These are phyloP conservation scores for Donacobius atricapilla DNA, from an alignment of 2,113 vertebrate species.

Conservation along the genomic window DNA sequence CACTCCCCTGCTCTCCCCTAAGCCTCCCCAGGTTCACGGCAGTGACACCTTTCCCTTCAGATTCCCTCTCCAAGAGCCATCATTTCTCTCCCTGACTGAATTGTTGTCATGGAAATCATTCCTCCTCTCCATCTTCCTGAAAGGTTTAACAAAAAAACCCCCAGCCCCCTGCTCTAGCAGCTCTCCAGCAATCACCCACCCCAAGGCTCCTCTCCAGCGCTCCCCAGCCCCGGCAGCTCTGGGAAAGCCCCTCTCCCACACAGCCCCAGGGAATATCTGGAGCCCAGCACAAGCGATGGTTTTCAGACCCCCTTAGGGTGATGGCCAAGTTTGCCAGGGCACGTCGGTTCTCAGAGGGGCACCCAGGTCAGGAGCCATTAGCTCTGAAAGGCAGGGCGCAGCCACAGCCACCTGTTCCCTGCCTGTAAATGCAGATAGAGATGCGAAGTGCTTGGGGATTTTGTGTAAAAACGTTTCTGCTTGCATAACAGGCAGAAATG, in stretches of 20 bases:
- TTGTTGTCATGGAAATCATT: slow-evolving; percentile 76
- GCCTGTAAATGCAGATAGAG: rapidly evolving
- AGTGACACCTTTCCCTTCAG: slow-evolving; percentile 20
- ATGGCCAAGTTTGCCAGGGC: background rate
- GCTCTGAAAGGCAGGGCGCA: background rate
- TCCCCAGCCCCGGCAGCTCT: background rate
- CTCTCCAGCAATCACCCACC: background rate
- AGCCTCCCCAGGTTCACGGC: background rate
- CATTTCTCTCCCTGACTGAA: slow-evolving; percentile 36
- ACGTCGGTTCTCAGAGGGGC: background rate
- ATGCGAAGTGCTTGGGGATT: background rate
- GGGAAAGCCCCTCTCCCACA: background rate
- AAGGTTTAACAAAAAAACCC: background rate
- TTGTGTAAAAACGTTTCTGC: background rate
- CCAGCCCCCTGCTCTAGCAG: background rate
- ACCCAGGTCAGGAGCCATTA: background rate
- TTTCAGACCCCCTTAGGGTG: rapidly evolving
- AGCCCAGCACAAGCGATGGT: rapidly evolving
- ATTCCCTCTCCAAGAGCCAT: background rate
- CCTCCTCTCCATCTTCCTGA: slow-evolving; percentile 38
- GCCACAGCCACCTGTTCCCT: background rate
- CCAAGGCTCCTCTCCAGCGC: background rate
- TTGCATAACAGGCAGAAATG: slow-evolving; percentile 7
- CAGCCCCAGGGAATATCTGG: rapidly evolving
- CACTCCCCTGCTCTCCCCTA: background rate